A percentile compares a stretch with the other conserved stretches of the same genome.
Evolutionary conservation across 2,888 invertebrate genomes (phyloP).

Genomic region (Anticlea derivata): DNA sequence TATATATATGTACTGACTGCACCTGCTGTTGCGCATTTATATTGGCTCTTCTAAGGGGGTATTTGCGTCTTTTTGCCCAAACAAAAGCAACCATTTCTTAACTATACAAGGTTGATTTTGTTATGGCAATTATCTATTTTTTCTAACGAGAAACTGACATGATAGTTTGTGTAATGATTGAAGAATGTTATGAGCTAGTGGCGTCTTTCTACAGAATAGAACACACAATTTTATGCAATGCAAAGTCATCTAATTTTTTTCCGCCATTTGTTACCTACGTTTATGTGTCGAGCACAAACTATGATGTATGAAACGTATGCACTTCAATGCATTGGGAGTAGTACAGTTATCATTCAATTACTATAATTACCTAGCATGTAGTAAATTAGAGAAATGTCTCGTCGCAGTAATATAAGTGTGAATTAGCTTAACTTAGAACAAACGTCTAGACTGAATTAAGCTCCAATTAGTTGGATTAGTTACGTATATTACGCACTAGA

Average conservation of each 20-base stretch:
- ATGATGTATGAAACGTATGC: slow-evolving; percentile 1
- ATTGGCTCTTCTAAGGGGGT: neutral
- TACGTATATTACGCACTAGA: slow-evolving; percentile 60
- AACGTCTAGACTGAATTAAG: slow-evolving; percentile 80
- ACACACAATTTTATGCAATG: no score
- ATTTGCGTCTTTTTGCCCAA: neutral
- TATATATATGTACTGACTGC: slow-evolving; percentile 61
- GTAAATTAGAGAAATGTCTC: slow-evolving; percentile 54
- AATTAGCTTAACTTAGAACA: slow-evolving; percentile 68
- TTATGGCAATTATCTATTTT: no score
- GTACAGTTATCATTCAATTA: slow-evolving; percentile 52
- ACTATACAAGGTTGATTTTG: no score
- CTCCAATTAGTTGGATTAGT: slow-evolving; percentile 73
- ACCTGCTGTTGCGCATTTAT: slow-evolving; percentile 40
- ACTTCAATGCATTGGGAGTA: slow-evolving; percentile 53
- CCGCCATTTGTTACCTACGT: no score
- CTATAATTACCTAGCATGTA: slow-evolving; percentile 51
- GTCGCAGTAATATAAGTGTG: slow-evolving; percentile 60
- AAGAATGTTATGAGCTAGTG: no score
- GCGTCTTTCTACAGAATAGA: no score
- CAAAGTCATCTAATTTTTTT: no score
- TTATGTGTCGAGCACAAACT: no score
- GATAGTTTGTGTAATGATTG: no score
- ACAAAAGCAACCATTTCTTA: neutral
- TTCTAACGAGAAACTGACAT: no score